phyloP scores from a whole-genome alignment of 2,888 invertebrate species.

The Lasioglossum oenotherae region DNA sequence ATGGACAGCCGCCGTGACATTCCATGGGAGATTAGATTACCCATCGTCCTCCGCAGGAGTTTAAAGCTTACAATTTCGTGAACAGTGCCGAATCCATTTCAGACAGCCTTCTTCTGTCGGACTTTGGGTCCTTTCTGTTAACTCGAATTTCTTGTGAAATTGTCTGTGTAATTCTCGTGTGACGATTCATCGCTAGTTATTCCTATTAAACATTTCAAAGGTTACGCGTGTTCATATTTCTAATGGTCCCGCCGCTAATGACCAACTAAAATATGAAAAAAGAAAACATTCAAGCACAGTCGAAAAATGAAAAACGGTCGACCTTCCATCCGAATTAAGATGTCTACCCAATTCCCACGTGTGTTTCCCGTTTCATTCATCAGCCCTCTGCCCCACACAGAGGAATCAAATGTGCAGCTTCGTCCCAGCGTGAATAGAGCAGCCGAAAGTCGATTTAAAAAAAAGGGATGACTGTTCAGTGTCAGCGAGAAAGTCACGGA shows the following conservation, averaged over 20 bases:
- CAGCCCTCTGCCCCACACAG: background rate
- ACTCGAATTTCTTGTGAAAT: background rate
- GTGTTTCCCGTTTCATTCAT: background rate
- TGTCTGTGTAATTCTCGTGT: background rate
- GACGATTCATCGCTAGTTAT: background rate
- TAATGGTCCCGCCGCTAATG: too few relatives aligned
- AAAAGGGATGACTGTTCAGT: background rate
- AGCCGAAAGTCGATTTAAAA: background rate
- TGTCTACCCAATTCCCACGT: background rate
- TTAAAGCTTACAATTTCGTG: background rate
- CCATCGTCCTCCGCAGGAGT: background rate
- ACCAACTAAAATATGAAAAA: too few relatives aligned
- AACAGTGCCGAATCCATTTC: background rate
- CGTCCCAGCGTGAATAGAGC: background rate
- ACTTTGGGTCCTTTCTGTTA: background rate
- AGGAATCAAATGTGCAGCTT: background rate
- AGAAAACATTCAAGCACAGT: background rate
- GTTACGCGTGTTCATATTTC: background rate
- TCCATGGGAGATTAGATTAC: background rate
- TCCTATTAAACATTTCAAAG: background rate
- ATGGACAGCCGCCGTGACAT: background rate
- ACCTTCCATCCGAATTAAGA: background rate
- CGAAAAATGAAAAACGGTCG: background rate
- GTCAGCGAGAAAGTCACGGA: background rate
- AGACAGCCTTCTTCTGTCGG: background rate